Conservation (phyloP, 2,888 invertebrate species). For the Camptogramma bilineatum region DNA sequence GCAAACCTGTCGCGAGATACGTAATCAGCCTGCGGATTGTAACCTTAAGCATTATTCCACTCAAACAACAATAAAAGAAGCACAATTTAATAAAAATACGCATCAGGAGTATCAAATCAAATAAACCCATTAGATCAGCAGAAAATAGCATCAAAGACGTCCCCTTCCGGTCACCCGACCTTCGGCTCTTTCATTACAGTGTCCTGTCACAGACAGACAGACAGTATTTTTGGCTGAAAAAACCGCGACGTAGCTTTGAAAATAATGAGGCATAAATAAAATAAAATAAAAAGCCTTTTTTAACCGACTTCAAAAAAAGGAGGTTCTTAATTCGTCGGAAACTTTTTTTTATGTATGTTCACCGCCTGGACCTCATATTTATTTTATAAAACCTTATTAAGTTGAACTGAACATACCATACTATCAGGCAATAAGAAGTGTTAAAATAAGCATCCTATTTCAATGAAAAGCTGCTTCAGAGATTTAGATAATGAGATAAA, state of each 20-base stretch:
- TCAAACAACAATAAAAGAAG: not conserved
- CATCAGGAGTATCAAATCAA: conserved; percentile 9
- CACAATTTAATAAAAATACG: not conserved
- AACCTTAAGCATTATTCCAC: not conserved
- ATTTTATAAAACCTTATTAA: no score
- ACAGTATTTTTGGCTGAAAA: conserved; percentile 11
- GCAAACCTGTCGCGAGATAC: no score
- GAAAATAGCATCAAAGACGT: conserved; percentile 29
- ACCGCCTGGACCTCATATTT: no score
- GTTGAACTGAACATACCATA: no score
- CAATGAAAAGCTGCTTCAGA: conserved; percentile 12
- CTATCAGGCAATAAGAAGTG: not conserved
- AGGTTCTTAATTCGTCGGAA: no score
- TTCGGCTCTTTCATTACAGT: conserved; percentile 14
- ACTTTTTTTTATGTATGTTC: no score
- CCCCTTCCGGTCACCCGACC: conserved; percentile 18
- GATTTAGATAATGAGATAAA: conserved; percentile 19
- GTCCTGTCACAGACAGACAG: conserved; percentile 8
- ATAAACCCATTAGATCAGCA: conserved; percentile 5
- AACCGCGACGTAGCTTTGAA: not conserved
- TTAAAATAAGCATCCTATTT: not conserved
- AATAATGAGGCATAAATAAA: not conserved
- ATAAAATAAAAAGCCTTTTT: no score
- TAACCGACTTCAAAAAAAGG: no score
- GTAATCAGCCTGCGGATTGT: no score